phyloP scores from a whole-genome alignment of 2,797 vertebrate species.

The Paramormyrops hopkinsi region DNA sequence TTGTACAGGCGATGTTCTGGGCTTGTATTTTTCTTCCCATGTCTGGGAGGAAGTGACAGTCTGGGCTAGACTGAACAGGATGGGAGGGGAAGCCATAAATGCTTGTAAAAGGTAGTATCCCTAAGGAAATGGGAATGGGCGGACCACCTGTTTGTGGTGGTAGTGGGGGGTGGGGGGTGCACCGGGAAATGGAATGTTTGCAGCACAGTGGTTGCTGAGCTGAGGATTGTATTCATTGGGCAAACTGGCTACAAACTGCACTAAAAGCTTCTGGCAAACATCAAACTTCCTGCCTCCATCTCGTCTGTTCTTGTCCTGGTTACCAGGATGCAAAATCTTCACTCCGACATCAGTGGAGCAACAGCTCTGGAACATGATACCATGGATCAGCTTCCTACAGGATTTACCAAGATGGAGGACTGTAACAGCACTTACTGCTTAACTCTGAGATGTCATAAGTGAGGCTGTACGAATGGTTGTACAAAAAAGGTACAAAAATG shows the following conservation, averaged over 20 bases:
- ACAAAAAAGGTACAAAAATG: neutral
- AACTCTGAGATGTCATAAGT: neutral
- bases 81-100: neutral
- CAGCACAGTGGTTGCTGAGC: neutral
- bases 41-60: neutral
- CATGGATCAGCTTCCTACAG: neutral
- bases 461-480: neutral
- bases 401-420: neutral
- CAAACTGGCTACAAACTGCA: neutral
- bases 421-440: neutral
- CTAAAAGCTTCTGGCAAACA: neutral
- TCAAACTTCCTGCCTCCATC: neutral
- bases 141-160: neutral
- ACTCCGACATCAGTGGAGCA: neutral
- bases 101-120: neutral
- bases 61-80: neutral
- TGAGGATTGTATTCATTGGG: neutral
- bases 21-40: neutral
- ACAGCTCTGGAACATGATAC: neutral
- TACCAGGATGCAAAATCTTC: neutral
- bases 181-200: neutral
- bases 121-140: neutral
- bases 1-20: neutral
- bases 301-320: neutral
- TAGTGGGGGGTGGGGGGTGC: neutral